Base-by-base conservation (phyloP, 2,113 vertebrate genomes). In the Megalops atlanticus region DNA sequence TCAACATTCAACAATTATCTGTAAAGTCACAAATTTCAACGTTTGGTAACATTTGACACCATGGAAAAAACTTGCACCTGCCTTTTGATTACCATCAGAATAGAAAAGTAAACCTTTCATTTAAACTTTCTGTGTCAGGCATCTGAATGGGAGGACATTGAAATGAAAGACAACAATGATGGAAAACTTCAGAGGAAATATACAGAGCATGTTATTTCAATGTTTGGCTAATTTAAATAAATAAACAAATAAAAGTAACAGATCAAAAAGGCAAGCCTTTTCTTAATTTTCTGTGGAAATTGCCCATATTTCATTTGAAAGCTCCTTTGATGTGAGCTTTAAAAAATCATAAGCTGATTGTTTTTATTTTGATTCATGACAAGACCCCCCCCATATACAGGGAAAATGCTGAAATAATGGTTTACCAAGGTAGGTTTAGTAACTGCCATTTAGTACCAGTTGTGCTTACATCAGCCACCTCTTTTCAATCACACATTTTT, bases 1-100 rank as follows among this genome's bases (percentile, higher is more conserved):
- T 86, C 74, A 24, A 36, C 77, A 79, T 41, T 52, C 75, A 75
- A 74, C 52, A 77, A 84, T 78, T 77, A 84, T 83, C 77, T 24
- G 33, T 18, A 58, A 35, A 86, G 80, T 80, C 72, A 45, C 69
- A 80, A 80, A 41, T 54, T 73, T 39, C 70, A 78, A 80, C 69
- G 76, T 80, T 80, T 71, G 52, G 47, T 70, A 82, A 73, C 33
- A 58, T 27, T 80, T 27, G 74, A 69, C 71, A 64, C 54, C 43
- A 41, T 80, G 70, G 74, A 45, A 74, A 73, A 74, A 33, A 33
- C 68, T 79, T 31, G 64, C 68, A 71, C 64, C 77, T 78, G 77
- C 40, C 4, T 74, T 74, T 74, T 43, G 40, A 31, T 35, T 69
- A 72, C 40, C 24, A 21, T 36, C 16, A 73, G 31, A 21, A 41